A percentile compares a stretch with the other conserved stretches of the same genome.
These are phyloP conservation scores for Tenthredo livida DNA, from an alignment of 2,888 invertebrate genomes.

Conservation along the genomic window DNA sequence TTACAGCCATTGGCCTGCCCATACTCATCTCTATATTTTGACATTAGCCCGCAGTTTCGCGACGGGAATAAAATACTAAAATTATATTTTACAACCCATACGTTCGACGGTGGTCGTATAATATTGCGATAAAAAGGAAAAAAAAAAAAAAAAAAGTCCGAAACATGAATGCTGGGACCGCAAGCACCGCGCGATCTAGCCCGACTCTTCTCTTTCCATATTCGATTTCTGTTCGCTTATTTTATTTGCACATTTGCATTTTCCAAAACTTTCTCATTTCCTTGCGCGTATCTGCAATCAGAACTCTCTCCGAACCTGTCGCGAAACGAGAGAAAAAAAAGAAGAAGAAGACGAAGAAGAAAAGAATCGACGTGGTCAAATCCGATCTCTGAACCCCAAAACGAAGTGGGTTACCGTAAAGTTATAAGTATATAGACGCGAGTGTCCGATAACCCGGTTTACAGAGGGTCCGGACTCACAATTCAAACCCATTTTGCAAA, in stretches of 20 bases:
- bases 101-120: slow-evolving; percentile 26
- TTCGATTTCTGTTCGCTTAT: slow-evolving; percentile 6
- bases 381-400: not conserved
- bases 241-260: slow-evolving; percentile 9
- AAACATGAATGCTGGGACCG: not conserved
- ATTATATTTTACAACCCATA: slow-evolving; percentile 35
- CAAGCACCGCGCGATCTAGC: not conserved
- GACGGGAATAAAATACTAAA: not conserved
- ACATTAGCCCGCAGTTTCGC: slow-evolving; percentile 7
- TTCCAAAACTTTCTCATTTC: not conserved
- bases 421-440: not conserved
- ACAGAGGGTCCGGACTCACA: not conserved
- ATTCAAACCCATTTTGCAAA: not conserved
- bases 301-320: not conserved
- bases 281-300: not conserved
- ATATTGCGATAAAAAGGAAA: slow-evolving; percentile 24
- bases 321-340: not conserved
- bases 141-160: not conserved
- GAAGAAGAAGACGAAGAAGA: not conserved
- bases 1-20: not conserved
- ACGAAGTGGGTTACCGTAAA: not conserved
- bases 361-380: not conserved
- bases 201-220: not conserved
- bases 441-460: not conserved
- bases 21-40: not conserved